Conservation (phyloP, 2,113 vertebrate genomes). For the Thalassoma bifasciatum region DNA sequence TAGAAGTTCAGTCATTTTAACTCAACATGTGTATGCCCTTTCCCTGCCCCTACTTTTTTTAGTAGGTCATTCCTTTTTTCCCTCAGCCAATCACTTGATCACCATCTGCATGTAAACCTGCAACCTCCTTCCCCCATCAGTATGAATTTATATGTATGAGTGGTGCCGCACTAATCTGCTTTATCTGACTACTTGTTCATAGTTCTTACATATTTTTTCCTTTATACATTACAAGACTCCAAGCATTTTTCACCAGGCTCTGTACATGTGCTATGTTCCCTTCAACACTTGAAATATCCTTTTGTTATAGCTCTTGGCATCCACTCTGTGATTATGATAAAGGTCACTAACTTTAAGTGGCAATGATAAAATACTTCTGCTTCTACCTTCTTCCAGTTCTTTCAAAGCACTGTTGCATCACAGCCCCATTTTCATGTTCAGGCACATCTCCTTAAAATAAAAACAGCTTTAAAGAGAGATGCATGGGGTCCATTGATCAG, state of each 20-base stretch:
- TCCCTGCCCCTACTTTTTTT: neutral
- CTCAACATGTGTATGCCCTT: neutral
- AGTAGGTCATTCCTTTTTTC: neutral
- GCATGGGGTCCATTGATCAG: constrained; percentile 34
- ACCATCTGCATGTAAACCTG: constrained; percentile 15
- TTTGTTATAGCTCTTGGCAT: neutral
- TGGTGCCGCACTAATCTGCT: neutral
- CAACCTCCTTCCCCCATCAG: neutral
- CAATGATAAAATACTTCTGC: neutral
- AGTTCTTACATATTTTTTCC: neutral
- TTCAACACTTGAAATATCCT: neutral
- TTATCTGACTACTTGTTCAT: neutral
- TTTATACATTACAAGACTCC: neutral
- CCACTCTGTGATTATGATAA: neutral
- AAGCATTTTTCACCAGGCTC: neutral
- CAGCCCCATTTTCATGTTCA: neutral
- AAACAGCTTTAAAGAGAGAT: constrained; percentile 20
- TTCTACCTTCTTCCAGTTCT: constrained; percentile 2
- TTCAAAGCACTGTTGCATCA: neutral
- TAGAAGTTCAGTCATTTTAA: neutral
- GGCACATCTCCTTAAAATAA: neutral
- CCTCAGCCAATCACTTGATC: neutral
- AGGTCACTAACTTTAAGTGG: neutral
- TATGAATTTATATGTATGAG: neutral
- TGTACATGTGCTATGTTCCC: neutral